Conservation (phyloP, 2,797 vertebrate genomes). For the Tarsius wallacei region DNA sequence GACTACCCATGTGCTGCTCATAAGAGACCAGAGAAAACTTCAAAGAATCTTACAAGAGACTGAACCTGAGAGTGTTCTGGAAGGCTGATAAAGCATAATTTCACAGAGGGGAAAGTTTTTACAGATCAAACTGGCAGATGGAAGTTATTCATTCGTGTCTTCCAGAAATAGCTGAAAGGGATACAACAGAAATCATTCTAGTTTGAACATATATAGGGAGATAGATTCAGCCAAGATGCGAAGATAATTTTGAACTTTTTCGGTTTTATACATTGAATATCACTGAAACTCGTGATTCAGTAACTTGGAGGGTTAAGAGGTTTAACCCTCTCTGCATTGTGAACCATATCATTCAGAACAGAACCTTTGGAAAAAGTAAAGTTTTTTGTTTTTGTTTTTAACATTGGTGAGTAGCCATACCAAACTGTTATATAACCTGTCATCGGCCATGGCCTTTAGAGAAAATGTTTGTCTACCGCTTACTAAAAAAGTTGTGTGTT, state of each 20-base stretch:
- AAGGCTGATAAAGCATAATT: slow-evolving; percentile 44
- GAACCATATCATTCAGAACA: not conserved
- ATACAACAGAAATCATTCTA: not conserved
- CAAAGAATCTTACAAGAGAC: not conserved
- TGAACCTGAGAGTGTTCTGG: slow-evolving; percentile 6
- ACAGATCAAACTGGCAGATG: not conserved
- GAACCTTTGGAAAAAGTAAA: slow-evolving; percentile 37
- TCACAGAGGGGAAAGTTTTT: slow-evolving; percentile 27
- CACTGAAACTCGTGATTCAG: not conserved
- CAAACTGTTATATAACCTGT: not conserved
- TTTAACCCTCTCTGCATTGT: not conserved
- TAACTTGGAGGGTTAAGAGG: not conserved
- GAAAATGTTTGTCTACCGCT: not conserved
- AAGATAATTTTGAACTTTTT: not conserved
- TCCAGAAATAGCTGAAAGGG: slow-evolving; percentile 43
- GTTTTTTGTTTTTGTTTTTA: not conserved
- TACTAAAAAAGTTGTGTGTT: not conserved
- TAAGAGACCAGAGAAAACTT: slow-evolving; percentile 38
- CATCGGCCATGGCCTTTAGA: not conserved
- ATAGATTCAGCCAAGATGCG: not conserved
- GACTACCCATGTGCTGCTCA: not conserved
- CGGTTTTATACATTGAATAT: slow-evolving; percentile 42
- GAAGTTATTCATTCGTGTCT: slow-evolving; percentile 43
- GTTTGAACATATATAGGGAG: not conserved
- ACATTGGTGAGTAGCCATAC: not conserved